Evolutionary conservation across 1,140 invertebrate genomes (phyloP), one percentile per base, ranked within the genome.

Genomic region (Ceratitis capitata): DNA sequence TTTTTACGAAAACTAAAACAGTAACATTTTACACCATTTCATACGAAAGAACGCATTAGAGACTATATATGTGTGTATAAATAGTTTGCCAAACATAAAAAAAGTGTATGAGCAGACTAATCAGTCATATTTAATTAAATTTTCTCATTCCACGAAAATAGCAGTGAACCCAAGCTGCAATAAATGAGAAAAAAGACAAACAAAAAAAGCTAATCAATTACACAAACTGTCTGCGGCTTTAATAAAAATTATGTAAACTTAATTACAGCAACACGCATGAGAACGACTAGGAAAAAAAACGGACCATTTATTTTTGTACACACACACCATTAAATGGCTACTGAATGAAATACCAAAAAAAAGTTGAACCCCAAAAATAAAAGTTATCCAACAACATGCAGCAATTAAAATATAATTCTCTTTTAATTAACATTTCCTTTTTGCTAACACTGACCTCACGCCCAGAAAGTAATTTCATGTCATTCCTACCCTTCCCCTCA

Each of bases 321-420:
- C 56, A 61, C 56, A 29, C 56, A 26, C 23, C 23, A n/a, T n/a
- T n/a, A n/a, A n/a, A n/a, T n/a, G n/a, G n/a, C n/a, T n/a, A n/a
- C n/a, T n/a, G n/a, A n/a, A n/a, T n/a, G n/a, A n/a, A n/a, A n/a
- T n/a, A n/a, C n/a, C n/a, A n/a, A n/a, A n/a, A n/a, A n/a, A n/a
- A n/a, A n/a, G n/a, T 26, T 26, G n/a, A 61, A 3, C 9, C 0
- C 64, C 64, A 32, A 78, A 78, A 26, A 42, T 45, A 39, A 3
- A 78, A 23, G 19, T 78, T 78, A 39, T 1, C 39, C 42, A 78
- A 78, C 39, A 45, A 78, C n/a, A n/a, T n/a, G n/a, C n/a, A 47
- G 35, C 69, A 23, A 78, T 78, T 78, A 78, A 78, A 78, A 78
- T 78, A 78, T 78, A 78, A 78, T 78, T 78, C 45, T 39, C 69